phyloP scores from a whole-genome alignment of 2,888 invertebrate species.

The Dioctria rufipes region DNA sequence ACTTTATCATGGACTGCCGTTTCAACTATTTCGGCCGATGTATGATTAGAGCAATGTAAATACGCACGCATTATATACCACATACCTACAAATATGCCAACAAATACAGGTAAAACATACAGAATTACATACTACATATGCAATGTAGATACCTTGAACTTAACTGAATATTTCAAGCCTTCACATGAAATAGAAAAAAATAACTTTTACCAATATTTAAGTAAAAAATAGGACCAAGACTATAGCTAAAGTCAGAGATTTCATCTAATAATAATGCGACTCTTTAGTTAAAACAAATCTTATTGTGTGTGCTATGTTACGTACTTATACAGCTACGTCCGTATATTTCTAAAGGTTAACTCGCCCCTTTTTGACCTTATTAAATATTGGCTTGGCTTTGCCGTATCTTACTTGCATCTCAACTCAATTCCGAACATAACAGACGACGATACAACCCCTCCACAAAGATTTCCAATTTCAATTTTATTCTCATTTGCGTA shows the following conservation, averaged over 20 bases:
- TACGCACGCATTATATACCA: not conserved
- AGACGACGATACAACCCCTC: not conserved
- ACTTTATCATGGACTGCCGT: not conserved
- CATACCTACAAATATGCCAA: not conserved
- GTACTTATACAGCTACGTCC: not conserved
- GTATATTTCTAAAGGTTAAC: too few relatives aligned
- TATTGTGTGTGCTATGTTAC: too few relatives aligned
- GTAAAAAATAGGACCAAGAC: too few relatives aligned
- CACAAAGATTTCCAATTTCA: constrained; percentile 22
- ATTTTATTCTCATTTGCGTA: constrained; percentile 24
- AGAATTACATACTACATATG: too few relatives aligned
- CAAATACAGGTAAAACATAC: not conserved
- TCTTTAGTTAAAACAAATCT: too few relatives aligned
- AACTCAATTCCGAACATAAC: not conserved
- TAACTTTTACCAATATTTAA: too few relatives aligned
- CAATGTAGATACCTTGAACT: too few relatives aligned
- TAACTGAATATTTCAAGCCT: too few relatives aligned
- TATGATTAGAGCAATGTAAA: not conserved
- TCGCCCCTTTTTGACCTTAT: not conserved
- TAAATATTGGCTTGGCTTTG: not conserved
- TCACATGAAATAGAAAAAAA: too few relatives aligned
- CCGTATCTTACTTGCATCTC: not conserved
- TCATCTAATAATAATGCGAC: not conserved
- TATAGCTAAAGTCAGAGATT: not conserved
- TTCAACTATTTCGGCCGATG: not conserved